Evolutionary conservation across 2,888 invertebrate genomes (phyloP), one percentile per base, ranked within the genome.

Genomic region (Sarcophaga caerulescens): DNA sequence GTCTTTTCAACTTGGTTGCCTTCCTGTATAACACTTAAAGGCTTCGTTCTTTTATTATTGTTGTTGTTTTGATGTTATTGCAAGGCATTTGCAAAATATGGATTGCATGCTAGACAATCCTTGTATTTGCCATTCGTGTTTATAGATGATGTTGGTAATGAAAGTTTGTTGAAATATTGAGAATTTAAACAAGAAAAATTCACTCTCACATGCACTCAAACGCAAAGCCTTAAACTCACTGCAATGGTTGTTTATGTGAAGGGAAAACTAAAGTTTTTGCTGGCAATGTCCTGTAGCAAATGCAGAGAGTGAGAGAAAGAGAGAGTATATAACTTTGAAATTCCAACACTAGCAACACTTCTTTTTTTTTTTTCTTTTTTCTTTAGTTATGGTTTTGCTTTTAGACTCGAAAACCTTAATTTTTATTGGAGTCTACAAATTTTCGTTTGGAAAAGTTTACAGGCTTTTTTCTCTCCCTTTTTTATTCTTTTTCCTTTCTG

Each of bases 351-450:
- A n/a, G 52, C 52, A 12, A 57, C 12, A 52, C 17, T 17, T 14
- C 0, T 0, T 52, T 17, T 52, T 52, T 52, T 17, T 0, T 17
- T 52, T 17, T 0, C 4, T 14, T 45, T 44, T n/a, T 35, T 52
- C 45, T 44, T 89, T 89, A 87, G 87, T 87, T 88, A 88, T 89
- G 88, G 87, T 85, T 89, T 90, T 88, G 89, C 89, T 88, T 89
- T 87, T 87, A 86, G 87, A 89, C 89, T 35, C 14, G 57, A 59
- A 52, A 70, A 65, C 57, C 89, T 88, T 89, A 89, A 89, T 86
- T 90, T 90, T 90, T 90, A 89, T 63, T 23, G 17, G 71, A 71
- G 82, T 68, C 35, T 47, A 60, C 66, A 76, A 90, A 90, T 90
- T 90, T 91, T 89, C 89, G 89, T 35, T 52, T 17, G 12, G 12